Evolutionary conservation across 2,888 invertebrate species (phyloP).

Genomic region (Ichneumon xanthorius): DNA sequence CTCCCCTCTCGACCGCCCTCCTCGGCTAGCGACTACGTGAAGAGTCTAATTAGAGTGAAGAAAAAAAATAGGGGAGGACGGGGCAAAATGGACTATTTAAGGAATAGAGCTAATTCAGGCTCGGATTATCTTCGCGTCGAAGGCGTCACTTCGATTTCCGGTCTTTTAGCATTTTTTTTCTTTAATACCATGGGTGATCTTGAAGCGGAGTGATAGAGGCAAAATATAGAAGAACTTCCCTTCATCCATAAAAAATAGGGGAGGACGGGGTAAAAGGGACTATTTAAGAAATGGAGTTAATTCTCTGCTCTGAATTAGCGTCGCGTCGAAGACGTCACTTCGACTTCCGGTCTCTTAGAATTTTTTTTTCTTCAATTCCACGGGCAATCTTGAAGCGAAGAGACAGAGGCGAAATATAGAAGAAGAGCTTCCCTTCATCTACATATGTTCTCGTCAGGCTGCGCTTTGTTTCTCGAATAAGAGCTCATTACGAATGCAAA

Average conservation of each 20-base stretch:
- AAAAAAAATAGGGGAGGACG: constrained; percentile 4
- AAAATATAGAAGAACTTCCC: not conserved
- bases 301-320: not conserved
- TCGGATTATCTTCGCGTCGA: constrained; percentile 20
- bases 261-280: not conserved
- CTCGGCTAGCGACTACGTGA: not conserved
- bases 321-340: constrained; percentile 38
- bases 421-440: constrained; percentile 83
- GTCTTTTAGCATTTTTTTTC: constrained; percentile 50
- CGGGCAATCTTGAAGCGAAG: constrained; percentile 18
- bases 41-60: constrained; percentile 62
- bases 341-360: constrained; percentile 28
- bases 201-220: not conserved
- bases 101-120: not conserved
- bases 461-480: constrained; percentile 85
- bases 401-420: constrained; percentile 10
- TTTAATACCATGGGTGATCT: constrained; percentile 30
- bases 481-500: constrained; percentile 94
- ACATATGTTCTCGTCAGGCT: constrained; percentile 88
- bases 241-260: constrained; percentile 85
- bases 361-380: constrained; percentile 53
- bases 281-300: not conserved
- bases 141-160: constrained; percentile 28
- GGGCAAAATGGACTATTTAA: not conserved
- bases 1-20: no score